Evolutionary conservation across 2,113 vertebrate genomes (phyloP).

Genomic region (Festucalex cinctus): DNA sequence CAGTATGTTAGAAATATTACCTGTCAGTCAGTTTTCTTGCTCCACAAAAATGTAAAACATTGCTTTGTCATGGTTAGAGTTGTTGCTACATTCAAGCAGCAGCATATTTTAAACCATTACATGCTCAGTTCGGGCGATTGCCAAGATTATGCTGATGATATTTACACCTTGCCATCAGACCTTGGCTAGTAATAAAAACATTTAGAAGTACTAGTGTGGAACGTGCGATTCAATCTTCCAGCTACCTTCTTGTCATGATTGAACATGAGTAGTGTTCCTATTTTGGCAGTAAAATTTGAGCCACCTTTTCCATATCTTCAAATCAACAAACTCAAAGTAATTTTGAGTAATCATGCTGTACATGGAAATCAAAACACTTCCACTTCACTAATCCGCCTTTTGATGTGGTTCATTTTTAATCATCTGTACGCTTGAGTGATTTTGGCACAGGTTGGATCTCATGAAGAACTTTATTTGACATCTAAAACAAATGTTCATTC

Average conservation of each 20-base stretch:
- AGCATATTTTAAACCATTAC: slow-evolving; percentile 4
- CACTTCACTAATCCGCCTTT: slow-evolving; percentile 37
- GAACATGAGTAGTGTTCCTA: too few species aligned
- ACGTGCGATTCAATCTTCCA: too few species aligned
- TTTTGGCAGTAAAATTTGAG: not conserved
- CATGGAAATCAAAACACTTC: slow-evolving; percentile 34
- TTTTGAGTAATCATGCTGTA: slow-evolving; percentile 23
- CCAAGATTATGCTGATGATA: slow-evolving; percentile 13
- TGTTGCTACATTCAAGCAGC: slow-evolving; percentile 1
- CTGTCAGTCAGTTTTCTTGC: not conserved
- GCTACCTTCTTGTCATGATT: too few species aligned
- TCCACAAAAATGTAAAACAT: not conserved
- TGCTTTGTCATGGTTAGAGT: slow-evolving; percentile 5
- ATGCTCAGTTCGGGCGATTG: slow-evolving; percentile 3
- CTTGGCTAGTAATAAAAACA: slow-evolving; percentile 7
- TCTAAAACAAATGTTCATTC: slow-evolving; percentile 29
- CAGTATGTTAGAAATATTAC: not conserved
- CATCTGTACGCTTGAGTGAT: slow-evolving; percentile 13
- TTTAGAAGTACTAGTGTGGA: not conserved
- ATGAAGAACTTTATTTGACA: slow-evolving; percentile 22
- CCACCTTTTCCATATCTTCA: slow-evolving; percentile 3
- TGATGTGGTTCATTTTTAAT: slow-evolving; percentile 30
- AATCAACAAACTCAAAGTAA: slow-evolving; percentile 11
- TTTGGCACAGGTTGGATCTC: slow-evolving; percentile 11
- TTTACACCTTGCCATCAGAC: slow-evolving; percentile 13